Evolutionary conservation across 37 sponge, comb jelly and placozoan genomes (phyloP).

Genomic region (Tethya wilhelma): DNA sequence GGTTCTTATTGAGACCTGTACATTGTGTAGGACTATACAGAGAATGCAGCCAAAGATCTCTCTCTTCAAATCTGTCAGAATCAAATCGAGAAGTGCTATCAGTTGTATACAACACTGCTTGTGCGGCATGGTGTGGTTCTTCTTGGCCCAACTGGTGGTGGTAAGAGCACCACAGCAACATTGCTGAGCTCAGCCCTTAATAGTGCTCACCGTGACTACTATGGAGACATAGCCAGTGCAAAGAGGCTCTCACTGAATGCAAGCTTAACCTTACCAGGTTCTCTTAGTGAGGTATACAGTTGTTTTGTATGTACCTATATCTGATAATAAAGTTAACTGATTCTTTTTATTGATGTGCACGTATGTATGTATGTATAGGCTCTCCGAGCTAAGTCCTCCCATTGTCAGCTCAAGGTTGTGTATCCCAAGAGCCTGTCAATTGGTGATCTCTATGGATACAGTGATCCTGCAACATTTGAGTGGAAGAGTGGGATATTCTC

Average conservation of each 20-base stretch:
- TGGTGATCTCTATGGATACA: conserved; percentile 68
- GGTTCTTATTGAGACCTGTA: background rate
- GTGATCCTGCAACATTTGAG: conserved; percentile 56
- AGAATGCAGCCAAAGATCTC: background rate
- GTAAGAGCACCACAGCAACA: conserved; percentile 64
- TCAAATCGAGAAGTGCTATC: conserved; percentile 56
- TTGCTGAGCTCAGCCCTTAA: conserved; percentile 69
- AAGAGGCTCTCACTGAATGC: background rate
- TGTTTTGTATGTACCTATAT: too few species aligned
- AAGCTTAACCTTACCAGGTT: too few species aligned
- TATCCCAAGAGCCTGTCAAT: conserved; percentile 72
- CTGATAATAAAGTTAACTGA: background rate
- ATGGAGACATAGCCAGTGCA: conserved; percentile 7
- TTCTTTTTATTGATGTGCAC: background rate
- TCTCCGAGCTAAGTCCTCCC: background rate
- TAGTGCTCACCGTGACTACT: conserved; percentile 16
- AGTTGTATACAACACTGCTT: conserved; percentile 64
- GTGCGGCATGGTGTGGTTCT: conserved; percentile 83
- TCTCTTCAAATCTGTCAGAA: conserved; percentile 18
- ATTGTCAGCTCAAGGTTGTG: conserved; percentile 52
- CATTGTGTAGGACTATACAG: conserved; percentile 9
- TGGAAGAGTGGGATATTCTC: conserved; percentile 75
- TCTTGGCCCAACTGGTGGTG: conserved; percentile 78
- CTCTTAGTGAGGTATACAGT: too few species aligned
- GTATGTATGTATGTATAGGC: conserved; percentile 7